Base-by-base conservation (phyloP, 2,888 invertebrate genomes). In the Thelaira solivaga region DNA sequence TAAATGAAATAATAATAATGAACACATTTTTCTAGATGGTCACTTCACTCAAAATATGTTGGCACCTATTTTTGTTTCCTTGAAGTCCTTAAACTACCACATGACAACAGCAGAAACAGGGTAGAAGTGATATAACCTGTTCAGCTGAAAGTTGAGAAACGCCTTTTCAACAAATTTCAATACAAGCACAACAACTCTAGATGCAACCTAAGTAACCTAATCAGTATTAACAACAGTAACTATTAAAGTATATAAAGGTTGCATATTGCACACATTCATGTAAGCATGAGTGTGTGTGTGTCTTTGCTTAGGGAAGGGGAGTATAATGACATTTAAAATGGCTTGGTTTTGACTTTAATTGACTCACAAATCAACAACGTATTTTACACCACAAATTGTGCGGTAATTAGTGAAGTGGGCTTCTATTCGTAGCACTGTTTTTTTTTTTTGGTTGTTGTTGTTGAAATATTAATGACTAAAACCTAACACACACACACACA, bases 321-420 rank as follows among this genome's bases (percentile, higher is more conserved):
- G 45, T 49, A 36, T 69, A 73, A 80, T 76, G 76, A 71, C 76
- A 76, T 73, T 74, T 73, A 69, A 76, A 76, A 76, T 73, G 51
- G 86, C 81, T 83, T 86, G 85, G 81, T 82, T 83, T 83, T 85
- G 86, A 85, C 85, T 87, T 87, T 86, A 86, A 87, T 86, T 86
- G 87, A 86, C 86, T 86, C 87, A 86, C 86, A 87, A 87, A 86
- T 86, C 87, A 86, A 86, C 83, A 82, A 84, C 85, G 84, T 86
- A 84, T 85, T 85, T 85, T 82, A 81, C 82, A 83, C 83, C 84
- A 82, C 84, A 84, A 85, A 84, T 83, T 84, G 82, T 83, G 83
- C 83, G 84, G 83, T 85, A 85, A 84, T 84, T 83, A 83, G 83
- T 81, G 81, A 78, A 64, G 61, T 78, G 74, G 76, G 74, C 78